Conservation (phyloP, 2,797 vertebrate genomes). For the Acanthis flammea region DNA sequence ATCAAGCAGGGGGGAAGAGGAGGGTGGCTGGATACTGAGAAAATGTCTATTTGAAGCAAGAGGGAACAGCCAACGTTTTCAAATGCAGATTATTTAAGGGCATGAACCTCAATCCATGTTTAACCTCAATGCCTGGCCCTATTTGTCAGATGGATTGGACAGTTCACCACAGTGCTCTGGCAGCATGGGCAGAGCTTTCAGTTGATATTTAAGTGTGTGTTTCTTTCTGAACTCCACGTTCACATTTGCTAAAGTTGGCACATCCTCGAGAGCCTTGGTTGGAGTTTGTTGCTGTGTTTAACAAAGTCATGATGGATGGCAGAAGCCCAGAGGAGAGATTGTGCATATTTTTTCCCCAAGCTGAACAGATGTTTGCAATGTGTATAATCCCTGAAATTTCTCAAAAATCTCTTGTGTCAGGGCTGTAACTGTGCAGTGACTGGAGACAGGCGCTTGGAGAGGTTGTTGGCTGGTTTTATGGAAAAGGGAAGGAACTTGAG, state of each 20-base stretch:
- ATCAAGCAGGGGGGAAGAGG: neutral
- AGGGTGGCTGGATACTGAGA: neutral
- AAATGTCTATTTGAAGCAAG: neutral
- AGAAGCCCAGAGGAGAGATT: neutral
- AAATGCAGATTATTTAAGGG: neutral
- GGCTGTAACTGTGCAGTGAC: neutral
- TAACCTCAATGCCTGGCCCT: neutral
- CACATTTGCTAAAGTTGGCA: neutral
- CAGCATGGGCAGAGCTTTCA: neutral
- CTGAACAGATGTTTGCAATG: neutral
- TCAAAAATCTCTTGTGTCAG: neutral
- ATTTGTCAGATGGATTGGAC: neutral
- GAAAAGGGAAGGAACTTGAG: neutral
- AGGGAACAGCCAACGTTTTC: neutral
- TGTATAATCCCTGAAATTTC: neutral
- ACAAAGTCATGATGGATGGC: neutral
- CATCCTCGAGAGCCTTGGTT: neutral
- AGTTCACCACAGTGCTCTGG: neutral
- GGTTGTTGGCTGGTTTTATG: neutral
- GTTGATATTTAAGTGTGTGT: neutral
- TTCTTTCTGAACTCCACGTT: neutral
- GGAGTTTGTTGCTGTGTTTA: neutral
- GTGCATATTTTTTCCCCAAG: neutral
- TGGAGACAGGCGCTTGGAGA: neutral
- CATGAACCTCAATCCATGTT: neutral